Conservation (phyloP, 2,888 invertebrate genomes). For the Lycaena phlaeas region DNA sequence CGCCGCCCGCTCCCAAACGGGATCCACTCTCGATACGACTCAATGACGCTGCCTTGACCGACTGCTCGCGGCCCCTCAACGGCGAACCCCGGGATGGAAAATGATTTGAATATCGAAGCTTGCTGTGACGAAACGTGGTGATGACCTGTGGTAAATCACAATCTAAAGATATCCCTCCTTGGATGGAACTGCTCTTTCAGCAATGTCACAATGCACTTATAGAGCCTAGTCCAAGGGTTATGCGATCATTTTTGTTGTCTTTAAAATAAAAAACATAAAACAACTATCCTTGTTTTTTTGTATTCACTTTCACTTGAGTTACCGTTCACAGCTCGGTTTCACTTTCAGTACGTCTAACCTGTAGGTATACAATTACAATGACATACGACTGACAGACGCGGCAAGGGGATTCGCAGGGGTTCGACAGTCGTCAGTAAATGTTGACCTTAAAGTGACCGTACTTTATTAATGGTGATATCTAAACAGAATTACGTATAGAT, state of each 20-base stretch:
- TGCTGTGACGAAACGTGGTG: constrained; percentile 70
- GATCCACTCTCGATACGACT: constrained; percentile 49
- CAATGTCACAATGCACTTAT: too few relatives aligned
- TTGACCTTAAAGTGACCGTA: constrained; percentile 25
- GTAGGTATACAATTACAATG: too few relatives aligned
- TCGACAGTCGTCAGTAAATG: not conserved
- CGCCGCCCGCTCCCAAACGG: constrained; percentile 49
- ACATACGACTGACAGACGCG: constrained; percentile 1
- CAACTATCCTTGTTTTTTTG: constrained; percentile 6
- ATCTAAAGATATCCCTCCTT: not conserved
- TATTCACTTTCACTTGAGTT: constrained; percentile 37
- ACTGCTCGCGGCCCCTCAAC: constrained; percentile 46
- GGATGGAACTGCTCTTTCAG: too few relatives aligned
- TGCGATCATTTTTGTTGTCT: not conserved
- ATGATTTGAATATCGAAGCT: constrained; percentile 61
- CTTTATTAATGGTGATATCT: constrained; percentile 52
- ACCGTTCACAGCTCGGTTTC: constrained; percentile 30
- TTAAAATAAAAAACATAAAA: constrained; percentile 6
- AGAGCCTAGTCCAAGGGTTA: too few relatives aligned
- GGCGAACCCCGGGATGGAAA: constrained; percentile 49
- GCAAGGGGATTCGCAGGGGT: not conserved
- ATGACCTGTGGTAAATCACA: constrained; percentile 14
- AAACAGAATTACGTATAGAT: constrained; percentile 59
- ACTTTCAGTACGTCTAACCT: too few relatives aligned
- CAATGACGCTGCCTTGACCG: constrained; percentile 59